These are phyloP conservation scores for Allacma fusca DNA, from an alignment of 2,888 invertebrate species.

Conservation along the genomic window DNA sequence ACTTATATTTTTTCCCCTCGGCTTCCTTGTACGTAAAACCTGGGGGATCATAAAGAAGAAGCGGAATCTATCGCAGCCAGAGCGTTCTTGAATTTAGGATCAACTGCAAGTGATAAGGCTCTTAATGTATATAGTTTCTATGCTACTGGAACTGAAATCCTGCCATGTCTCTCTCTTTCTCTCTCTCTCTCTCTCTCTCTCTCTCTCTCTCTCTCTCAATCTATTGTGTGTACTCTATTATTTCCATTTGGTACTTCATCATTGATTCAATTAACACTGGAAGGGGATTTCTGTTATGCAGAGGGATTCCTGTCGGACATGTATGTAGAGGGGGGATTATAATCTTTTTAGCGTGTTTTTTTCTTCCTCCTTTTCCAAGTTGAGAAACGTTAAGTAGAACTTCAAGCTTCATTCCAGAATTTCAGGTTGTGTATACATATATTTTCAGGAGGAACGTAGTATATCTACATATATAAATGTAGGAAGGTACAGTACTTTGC, in stretches of 20 bases:
- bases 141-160: not conserved
- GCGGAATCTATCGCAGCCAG: constrained; percentile 6
- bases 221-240: not conserved
- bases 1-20: not conserved
- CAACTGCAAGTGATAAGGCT: not conserved
- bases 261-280: not conserved
- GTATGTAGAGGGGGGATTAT: too few species aligned
- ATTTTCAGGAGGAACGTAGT: too few species aligned
- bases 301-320: not conserved
- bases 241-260: not conserved
- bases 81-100: constrained; percentile 7
- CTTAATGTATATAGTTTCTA: not conserved
- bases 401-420: too few species aligned
- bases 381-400: too few species aligned
- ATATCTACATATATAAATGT: too few species aligned
- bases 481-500: too few species aligned
- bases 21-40: not conserved
- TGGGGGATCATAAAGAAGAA: not conserved
- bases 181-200: not conserved
- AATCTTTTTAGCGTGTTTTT: too few species aligned
- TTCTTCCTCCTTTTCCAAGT: too few species aligned
- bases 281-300: not conserved
- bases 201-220: not conserved
- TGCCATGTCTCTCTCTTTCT: not conserved
- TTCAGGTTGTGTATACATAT: too few species aligned